Evolutionary conservation across 2,113 vertebrate species (phyloP).

Genomic region (Thomomys bottae): DNA sequence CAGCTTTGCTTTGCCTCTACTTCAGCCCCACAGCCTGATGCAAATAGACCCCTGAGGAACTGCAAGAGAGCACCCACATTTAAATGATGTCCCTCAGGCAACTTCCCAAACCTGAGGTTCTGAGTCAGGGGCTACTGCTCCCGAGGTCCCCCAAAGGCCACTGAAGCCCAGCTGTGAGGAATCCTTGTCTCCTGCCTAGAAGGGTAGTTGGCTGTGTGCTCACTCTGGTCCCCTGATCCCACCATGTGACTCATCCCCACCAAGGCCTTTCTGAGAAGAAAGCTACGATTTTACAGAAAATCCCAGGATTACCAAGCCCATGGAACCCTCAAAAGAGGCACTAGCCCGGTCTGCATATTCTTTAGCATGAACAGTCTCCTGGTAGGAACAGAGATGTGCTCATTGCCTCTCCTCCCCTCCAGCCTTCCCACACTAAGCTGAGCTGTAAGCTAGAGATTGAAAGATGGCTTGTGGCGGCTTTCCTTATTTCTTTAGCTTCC

Average conservation of each 20-base stretch:
- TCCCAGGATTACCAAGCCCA: accelerated
- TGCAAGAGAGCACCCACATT: accelerated
- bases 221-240: not conserved
- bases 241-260: not conserved
- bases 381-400: not conserved
- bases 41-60: accelerated
- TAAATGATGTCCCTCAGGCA: accelerated
- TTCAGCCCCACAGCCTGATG: not conserved
- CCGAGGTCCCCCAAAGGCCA: not conserved
- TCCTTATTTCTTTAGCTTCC: not conserved
- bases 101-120: not conserved
- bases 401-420: not conserved
- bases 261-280: constrained; percentile 43
- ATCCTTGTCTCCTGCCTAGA: not conserved
- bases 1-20: not conserved
- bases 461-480: not conserved
- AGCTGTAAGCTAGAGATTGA: not conserved
- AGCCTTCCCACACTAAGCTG: accelerated
- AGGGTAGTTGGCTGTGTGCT: not conserved
- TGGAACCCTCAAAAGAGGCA: accelerated
- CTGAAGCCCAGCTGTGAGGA: not conserved
- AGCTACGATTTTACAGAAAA: not conserved
- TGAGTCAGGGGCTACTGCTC: too few species aligned
- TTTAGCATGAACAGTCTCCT: not conserved
- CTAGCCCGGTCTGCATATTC: not conserved